phyloP scores from a whole-genome alignment of 2,113 vertebrate genomes.

The Gambusia holbrooki region DNA sequence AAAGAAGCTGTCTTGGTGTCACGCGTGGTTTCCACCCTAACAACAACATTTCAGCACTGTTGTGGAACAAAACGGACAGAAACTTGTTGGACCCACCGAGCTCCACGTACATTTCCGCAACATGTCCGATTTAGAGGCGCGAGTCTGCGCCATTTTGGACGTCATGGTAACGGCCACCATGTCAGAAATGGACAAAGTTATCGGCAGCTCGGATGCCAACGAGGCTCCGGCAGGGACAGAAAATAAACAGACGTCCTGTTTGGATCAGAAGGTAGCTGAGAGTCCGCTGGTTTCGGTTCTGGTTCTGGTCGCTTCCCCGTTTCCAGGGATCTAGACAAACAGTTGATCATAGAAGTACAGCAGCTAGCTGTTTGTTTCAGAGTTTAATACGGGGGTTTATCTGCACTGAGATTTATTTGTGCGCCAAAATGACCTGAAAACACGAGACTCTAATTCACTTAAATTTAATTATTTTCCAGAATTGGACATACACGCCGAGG shows the following conservation, averaged over 20 bases:
- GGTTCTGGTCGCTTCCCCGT: background rate
- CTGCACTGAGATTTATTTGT: rapidly evolving
- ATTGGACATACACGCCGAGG: background rate
- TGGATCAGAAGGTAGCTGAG: constrained; percentile 37
- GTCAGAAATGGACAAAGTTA: constrained; percentile 63
- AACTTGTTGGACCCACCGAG: no score
- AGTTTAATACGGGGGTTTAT: rapidly evolving
- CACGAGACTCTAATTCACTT: rapidly evolving
- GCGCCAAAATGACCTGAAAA: rapidly evolving
- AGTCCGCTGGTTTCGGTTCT: background rate
- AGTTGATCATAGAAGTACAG: constrained; percentile 70
- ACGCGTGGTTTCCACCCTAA: background rate
- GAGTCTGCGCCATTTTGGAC: constrained; percentile 65
- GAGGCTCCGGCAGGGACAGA: background rate
- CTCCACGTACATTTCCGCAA: rapidly evolving
- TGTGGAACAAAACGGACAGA: background rate
- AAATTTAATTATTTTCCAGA: background rate
- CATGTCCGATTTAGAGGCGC: constrained; percentile 64
- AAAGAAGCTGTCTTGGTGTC: rapidly evolving
- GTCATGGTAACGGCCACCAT: constrained; percentile 54
- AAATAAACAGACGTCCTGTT: background rate
- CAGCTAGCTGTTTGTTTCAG: constrained; percentile 34
- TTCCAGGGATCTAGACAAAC: constrained; percentile 1
- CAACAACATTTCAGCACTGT: background rate
- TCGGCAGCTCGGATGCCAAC: constrained; percentile 17